These are phyloP conservation scores for Chionomys nivalis DNA, from an alignment of 2,113 vertebrate genomes.

Conservation along the genomic window DNA sequence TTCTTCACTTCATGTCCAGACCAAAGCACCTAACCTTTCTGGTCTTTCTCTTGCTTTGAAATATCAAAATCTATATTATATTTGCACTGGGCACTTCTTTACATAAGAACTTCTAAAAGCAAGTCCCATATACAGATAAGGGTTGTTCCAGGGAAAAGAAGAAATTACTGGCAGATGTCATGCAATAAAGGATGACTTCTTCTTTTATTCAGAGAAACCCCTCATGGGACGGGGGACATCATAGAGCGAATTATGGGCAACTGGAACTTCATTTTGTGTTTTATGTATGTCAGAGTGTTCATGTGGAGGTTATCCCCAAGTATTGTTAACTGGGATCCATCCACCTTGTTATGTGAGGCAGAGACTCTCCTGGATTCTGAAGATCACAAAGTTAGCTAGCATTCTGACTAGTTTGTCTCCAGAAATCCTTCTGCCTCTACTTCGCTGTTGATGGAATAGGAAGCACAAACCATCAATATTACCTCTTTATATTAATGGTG, in stretches of 20 bases:
- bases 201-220: not conserved
- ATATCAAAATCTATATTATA: constrained; percentile 13
- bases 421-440: not conserved
- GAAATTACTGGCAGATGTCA: not conserved
- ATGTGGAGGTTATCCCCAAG: not conserved
- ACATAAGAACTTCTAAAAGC: not conserved
- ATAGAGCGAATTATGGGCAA: not conserved
- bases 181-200: fast-evolving
- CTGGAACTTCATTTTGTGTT: not conserved
- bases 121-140: not conserved
- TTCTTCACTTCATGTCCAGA: not conserved
- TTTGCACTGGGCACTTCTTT: not conserved
- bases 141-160: not conserved
- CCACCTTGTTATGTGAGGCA: not conserved
- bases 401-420: not conserved
- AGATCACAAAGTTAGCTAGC: not conserved
- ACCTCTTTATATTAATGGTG: not conserved
- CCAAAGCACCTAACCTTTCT: not conserved
- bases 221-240: not conserved
- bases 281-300: not conserved
- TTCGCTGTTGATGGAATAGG: not conserved
- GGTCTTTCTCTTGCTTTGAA: not conserved
- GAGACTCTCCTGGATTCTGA: not conserved
- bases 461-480: not conserved
- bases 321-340: not conserved